These are phyloP conservation scores for Calameuta filiformis DNA, from an alignment of 2,888 invertebrate species.

Conservation along the genomic window DNA sequence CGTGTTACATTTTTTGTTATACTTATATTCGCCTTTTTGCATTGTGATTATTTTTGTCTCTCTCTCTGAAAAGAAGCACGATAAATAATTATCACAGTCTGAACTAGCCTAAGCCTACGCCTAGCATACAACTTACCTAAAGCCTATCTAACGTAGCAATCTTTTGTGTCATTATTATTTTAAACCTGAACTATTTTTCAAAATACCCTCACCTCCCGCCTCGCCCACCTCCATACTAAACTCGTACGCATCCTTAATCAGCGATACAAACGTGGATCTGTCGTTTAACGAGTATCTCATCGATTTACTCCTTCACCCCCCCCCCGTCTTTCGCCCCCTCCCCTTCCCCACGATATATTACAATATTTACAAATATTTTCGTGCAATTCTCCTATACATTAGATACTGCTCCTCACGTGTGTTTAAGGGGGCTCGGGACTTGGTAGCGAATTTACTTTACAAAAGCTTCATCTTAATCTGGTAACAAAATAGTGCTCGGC, in stretches of 20 bases:
- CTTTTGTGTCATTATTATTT: neutral
- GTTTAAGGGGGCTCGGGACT: neutral
- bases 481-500: conserved; percentile 32
- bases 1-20: conserved; percentile 11
- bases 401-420: neutral
- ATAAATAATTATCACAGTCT: conserved; percentile 63
- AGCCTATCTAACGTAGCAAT: neutral
- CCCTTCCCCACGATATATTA: neutral
- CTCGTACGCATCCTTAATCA: neutral
- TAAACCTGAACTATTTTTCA: neutral
- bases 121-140: conserved; percentile 20
- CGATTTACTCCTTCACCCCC: neutral
- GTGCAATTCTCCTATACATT: neutral
- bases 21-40: conserved; percentile 12
- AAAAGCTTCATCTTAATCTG: conserved; percentile 11
- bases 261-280: neutral
- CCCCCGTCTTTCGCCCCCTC: no score
- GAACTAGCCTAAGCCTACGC: conserved; percentile 54
- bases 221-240: neutral
- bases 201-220: neutral
- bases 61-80: conserved; percentile 46
- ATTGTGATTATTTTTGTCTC: conserved; percentile 9
- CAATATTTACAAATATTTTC: neutral
- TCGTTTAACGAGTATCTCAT: neutral
- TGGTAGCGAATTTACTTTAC: neutral